Conservation (phyloP, 2,888 invertebrate species). For the Octonoba sinensis region DNA sequence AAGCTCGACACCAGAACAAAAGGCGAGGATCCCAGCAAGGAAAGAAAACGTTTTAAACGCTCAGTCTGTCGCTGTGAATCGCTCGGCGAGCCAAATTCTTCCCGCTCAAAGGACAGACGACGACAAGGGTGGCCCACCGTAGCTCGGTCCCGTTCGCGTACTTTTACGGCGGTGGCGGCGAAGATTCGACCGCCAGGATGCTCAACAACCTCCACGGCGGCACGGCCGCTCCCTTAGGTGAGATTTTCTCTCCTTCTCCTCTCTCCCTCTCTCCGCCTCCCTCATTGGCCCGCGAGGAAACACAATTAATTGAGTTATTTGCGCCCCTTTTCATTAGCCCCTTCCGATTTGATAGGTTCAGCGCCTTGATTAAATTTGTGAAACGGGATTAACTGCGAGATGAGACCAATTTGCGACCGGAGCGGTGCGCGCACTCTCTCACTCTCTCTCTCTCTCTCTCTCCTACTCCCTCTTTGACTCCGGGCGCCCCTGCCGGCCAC, state of each 20-base stretch:
- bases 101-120: slow-evolving; percentile 8
- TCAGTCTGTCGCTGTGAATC: not conserved
- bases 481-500: slow-evolving; percentile 45
- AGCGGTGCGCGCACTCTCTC: slow-evolving; percentile 37
- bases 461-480: not conserved
- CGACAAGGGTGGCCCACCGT: slow-evolving; percentile 56
- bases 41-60: slow-evolving; percentile 62
- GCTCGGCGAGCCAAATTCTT: no score
- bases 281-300: slow-evolving; percentile 42
- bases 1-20: slow-evolving; percentile 56
- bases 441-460: slow-evolving; percentile 47
- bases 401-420: slow-evolving; percentile 54
- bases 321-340: slow-evolving; percentile 66
- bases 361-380: slow-evolving; percentile 68
- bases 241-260: slow-evolving; percentile 34
- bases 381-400: slow-evolving; percentile 66
- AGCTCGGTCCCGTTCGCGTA: slow-evolving; percentile 54
- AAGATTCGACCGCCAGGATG: slow-evolving; percentile 59
- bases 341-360: slow-evolving; percentile 67
- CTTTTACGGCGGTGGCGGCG: slow-evolving; percentile 59
- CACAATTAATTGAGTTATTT: slow-evolving; percentile 66
- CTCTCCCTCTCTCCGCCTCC: slow-evolving; percentile 7
- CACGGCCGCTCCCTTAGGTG: slow-evolving; percentile 65
- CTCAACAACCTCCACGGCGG: slow-evolving; percentile 65
- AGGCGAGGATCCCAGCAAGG: slow-evolving; percentile 39